Percentiles rank a stretch among this genome's conserved stretches.
Evolutionary conservation across 2,797 vertebrate species (phyloP).

Genomic region (Alosa sapidissima): DNA sequence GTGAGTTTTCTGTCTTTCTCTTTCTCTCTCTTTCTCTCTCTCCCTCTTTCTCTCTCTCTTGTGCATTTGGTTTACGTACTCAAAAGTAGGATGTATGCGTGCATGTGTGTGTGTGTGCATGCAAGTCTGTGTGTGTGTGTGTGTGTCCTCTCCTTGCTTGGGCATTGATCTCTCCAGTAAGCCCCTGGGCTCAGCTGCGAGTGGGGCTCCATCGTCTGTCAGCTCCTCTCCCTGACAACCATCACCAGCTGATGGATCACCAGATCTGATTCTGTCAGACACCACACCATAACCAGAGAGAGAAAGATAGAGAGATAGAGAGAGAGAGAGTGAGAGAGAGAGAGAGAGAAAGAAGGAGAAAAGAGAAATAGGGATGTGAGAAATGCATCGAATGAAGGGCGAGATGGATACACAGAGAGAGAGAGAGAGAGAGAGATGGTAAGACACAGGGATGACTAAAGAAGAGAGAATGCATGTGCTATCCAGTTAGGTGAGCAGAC

Average conservation of each 20-base stretch:
- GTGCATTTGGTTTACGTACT: too few species aligned
- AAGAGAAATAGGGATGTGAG: too few species aligned
- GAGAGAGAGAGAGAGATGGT: too few species aligned
- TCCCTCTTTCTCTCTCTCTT: too few species aligned
- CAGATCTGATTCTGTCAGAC: conserved; percentile 54
- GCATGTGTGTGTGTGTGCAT: conserved; percentile 19
- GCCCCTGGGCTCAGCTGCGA: conserved; percentile 33
- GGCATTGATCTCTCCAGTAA: conserved; percentile 54
- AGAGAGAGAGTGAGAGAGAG: background rate
- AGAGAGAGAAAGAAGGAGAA: background rate
- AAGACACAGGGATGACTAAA: background rate
- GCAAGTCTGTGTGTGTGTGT: conserved; percentile 29
- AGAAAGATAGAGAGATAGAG: background rate
- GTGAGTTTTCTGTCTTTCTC: too few species aligned
- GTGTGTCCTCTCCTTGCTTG: conserved; percentile 44
- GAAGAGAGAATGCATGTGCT: background rate
- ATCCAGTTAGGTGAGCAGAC: background rate
- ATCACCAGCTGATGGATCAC: conserved; percentile 55
- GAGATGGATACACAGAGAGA: too few species aligned
- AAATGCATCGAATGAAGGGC: background rate
- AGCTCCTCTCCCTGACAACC: background rate
- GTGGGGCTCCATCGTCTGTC: conserved; percentile 5
- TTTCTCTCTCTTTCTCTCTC: too few species aligned
- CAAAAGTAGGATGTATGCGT: background rate
- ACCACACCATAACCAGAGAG: conserved; percentile 60